Base-by-base conservation (phyloP, 2,113 vertebrate species). In the Abramis brama region DNA sequence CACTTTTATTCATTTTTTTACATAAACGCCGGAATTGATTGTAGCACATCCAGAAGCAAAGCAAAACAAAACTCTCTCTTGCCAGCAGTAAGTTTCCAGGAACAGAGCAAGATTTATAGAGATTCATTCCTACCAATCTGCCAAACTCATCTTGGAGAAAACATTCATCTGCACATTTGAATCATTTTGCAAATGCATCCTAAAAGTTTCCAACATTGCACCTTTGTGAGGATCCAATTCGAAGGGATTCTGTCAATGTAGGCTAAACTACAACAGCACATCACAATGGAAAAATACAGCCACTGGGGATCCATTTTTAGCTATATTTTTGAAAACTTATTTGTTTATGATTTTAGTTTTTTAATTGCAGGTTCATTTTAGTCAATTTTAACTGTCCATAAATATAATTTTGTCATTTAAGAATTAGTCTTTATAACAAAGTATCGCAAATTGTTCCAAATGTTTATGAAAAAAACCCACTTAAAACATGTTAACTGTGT, bases 141-240 rank as follows among this genome's bases (percentile, higher is more conserved):
- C 43, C 43, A 75, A 50, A 17, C 23, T 47, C 43, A 50, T 50
- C 12, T 25, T 27, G 43, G 73, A 75, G 73, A 75, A 77, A 57
- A 77, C 75, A 77, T 77, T 19, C 50, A 77, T 27, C 75, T 77
- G 75, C 45, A 11, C 45, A 55, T 52, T 55, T 77, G 75, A 57
- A 77, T 33, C 50, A 57, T 77, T 57, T 77, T 77, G 27, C 75
- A 77, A 33, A 52, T 36, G 50, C 75, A 77, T 77, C 25, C 17
- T 6, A 55, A 19, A 77, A 77, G 15, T 33, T 57, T 77, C 50
- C 50, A 77, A 55, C 50, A 33, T 11, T 77, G 25, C 23, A 33
- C 30, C 52, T 77, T 77, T 0, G 0, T 36, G 21, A 55, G 9
- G 17, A 33, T 57, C 50, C 75, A 33, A 77, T 19, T n/a, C 12